A percentile compares a stretch with the other conserved stretches of the same genome.
These are phyloP conservation scores for Paguma larvata DNA, from an alignment of 2,797 vertebrate species.

Conservation along the genomic window DNA sequence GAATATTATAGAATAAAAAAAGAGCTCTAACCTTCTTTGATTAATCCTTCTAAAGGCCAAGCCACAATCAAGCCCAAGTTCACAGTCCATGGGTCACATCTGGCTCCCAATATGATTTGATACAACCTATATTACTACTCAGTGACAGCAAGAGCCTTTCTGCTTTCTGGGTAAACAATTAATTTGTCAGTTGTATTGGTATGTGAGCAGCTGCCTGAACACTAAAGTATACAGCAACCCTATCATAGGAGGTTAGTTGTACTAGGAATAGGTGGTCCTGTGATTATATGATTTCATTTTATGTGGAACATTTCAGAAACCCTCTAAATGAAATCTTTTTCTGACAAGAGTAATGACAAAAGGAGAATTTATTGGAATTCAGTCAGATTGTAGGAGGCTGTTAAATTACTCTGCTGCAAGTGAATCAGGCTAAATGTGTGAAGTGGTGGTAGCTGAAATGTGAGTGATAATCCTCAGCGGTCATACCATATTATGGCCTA, in stretches of 20 bases:
- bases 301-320: slow-evolving; percentile 36
- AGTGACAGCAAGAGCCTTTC: not conserved
- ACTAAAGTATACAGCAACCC: not conserved
- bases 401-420: slow-evolving; percentile 19
- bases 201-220: not conserved
- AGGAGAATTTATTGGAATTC: not conserved
- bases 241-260: not conserved
- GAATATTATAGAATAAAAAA: not conserved
- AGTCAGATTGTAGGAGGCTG: slow-evolving; percentile 32
- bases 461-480: not conserved
- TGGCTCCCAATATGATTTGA: slow-evolving; percentile 9
- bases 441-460: slow-evolving; percentile 48
- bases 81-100: not conserved
- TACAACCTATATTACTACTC: not conserved
- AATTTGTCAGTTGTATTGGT: slow-evolving; percentile 36
- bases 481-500: slow-evolving; percentile 1
- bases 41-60: not conserved
- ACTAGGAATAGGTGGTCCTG: not conserved
- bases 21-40: not conserved
- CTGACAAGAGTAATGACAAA: slow-evolving; percentile 21
- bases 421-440: not conserved
- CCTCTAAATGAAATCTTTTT: slow-evolving; percentile 46
- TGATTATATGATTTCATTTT: slow-evolving; percentile 62
- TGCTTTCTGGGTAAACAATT: slow-evolving; percentile 37
- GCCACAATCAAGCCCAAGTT: not conserved